Base-by-base conservation (phyloP, 2,797 vertebrate species). In the Diglossa cyanea region DNA sequence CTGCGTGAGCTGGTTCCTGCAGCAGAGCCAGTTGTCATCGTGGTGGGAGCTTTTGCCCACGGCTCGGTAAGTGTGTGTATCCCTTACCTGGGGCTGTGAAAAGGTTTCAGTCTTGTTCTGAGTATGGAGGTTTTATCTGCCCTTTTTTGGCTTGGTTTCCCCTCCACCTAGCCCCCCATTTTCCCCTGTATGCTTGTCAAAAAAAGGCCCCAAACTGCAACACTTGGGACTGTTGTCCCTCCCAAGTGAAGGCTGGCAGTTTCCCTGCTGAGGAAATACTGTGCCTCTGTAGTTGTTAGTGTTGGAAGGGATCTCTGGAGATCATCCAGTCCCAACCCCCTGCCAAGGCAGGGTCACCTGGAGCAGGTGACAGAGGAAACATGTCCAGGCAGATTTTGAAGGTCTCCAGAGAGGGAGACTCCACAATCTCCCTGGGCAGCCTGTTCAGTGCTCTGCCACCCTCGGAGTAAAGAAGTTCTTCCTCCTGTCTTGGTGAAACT, bases 21-120 rank as follows among this genome's bases (percentile, higher is more conserved):
- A 48, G 96, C 98, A 0, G 99, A 99, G 30, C 99, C 99, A 11
- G 97, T 99, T 47, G 97, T 98, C 17, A 92, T 99, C 14, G 98
- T 99, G 79, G 98, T 99, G 19, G 99, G 99, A 91, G 99, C 99
- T 11, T 99, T 99, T 94, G 99, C 99, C 66, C 99, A 99, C 0
- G 99, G 99, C 86, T 97, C 98, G 74, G 99, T 99, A 94, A 98
- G 98, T 75, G 28, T 35, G 4, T 6, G 4, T 4, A 6, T n/a
- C 20, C 45, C 65, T 78, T 26, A 14, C 2, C 2, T 63, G 8
- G 40, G 35, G 9, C 0, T 74, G 8, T 21, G 60, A 71, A 33
- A 54, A 48, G 24, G 30, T 21, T 23, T 58, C 20, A 25, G 50
- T 30, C 39, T 82, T 60, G 25, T 39, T 84, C 37, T n/a, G 39